phyloP scores from a whole-genome alignment of 2,113 vertebrate genomes.

The Cyphomyrus plagiostoma region DNA sequence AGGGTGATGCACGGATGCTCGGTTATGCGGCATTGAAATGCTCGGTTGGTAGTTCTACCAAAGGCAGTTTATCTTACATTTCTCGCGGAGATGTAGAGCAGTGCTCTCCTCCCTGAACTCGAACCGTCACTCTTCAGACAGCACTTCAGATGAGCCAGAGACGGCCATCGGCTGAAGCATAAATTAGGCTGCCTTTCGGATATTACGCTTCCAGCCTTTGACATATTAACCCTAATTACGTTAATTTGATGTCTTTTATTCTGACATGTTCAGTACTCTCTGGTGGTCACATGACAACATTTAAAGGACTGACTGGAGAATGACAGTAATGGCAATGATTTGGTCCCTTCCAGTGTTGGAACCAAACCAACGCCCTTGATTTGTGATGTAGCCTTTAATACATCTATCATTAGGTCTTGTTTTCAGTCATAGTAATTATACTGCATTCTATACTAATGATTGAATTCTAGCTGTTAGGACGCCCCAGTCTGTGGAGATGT shows the following conservation, averaged over 20 bases:
- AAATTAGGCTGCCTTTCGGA: neutral
- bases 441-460: neutral
- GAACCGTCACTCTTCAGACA: neutral
- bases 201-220: neutral
- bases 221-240: neutral
- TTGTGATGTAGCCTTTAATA: neutral
- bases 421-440: neutral
- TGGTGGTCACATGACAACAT: neutral
- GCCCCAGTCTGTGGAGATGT: neutral
- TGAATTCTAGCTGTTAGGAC: neutral
- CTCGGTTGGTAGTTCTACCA: neutral
- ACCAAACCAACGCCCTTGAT: neutral
- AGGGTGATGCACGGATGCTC: neutral
- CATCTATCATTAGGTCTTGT: neutral
- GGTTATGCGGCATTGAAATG: neutral
- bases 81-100: neutral
- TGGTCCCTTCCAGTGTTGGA: neutral
- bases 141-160: neutral
- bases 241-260: neutral
- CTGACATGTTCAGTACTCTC: neutral
- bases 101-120: neutral
- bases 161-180: neutral
- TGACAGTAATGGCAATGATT: neutral
- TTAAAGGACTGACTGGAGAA: neutral
- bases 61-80: neutral